These are phyloP conservation scores for Lophura nycthemera DNA, from an alignment of 2,113 vertebrate genomes.

Conservation along the genomic window DNA sequence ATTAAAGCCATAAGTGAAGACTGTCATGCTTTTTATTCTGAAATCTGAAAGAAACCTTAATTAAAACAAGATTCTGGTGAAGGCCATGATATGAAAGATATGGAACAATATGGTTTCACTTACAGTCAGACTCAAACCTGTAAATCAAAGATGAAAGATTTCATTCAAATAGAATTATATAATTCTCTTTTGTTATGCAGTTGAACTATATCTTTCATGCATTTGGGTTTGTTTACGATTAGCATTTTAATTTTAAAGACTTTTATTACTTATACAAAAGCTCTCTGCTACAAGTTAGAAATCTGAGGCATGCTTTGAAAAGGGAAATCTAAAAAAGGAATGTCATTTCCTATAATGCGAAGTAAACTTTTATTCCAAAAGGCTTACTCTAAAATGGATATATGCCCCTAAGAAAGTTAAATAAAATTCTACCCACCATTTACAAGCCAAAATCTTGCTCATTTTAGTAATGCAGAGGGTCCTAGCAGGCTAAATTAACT, in stretches of 20 bases:
- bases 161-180: constrained; percentile 89
- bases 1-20: constrained; percentile 88
- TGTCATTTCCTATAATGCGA: constrained; percentile 70
- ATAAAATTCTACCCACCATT: constrained; percentile 65
- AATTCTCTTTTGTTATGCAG: constrained; percentile 84
- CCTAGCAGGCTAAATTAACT: constrained; percentile 52
- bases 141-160: constrained; percentile 88
- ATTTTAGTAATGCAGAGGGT: constrained; percentile 29
- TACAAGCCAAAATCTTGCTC: constrained; percentile 45
- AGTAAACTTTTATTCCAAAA: constrained; percentile 74
- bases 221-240: constrained; percentile 82
- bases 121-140: constrained; percentile 82
- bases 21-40: constrained; percentile 84
- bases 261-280: constrained; percentile 82
- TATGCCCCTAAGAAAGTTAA: constrained; percentile 61
- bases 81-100: constrained; percentile 84
- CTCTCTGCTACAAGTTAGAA: constrained; percentile 76
- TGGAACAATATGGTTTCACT: constrained; percentile 83
- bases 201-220: constrained; percentile 77
- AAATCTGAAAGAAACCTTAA: constrained; percentile 84
- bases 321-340: constrained; percentile 73
- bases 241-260: constrained; percentile 84
- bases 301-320: constrained; percentile 79
- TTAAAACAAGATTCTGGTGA: constrained; percentile 81
- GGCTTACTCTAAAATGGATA: constrained; percentile 58